Evolutionary conservation across 1,140 invertebrate genomes (phyloP).

Genomic region (Drosophila pseudoananassae): DNA sequence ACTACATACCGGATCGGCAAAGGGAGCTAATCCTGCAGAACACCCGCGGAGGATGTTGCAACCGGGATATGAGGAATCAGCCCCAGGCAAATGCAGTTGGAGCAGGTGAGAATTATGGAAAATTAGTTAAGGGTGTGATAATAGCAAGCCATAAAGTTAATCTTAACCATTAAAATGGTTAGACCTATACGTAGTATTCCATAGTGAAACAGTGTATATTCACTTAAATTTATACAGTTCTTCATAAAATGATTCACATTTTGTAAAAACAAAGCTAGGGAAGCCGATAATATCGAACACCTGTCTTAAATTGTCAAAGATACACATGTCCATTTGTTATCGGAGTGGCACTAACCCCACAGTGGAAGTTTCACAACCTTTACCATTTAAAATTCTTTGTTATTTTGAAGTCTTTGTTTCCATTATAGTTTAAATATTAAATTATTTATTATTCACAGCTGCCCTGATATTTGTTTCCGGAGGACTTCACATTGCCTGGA

Average conservation of each 20-base stretch:
- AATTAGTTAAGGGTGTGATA: not conserved
- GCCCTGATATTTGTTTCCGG: slow-evolving; percentile 63
- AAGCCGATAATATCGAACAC: not conserved
- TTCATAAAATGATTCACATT: not conserved
- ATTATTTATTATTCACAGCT: slow-evolving; percentile 35
- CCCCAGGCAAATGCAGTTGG: slow-evolving; percentile 67
- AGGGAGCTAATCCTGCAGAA: slow-evolving; percentile 17
- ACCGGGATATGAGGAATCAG: slow-evolving; percentile 59
- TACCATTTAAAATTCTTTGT: not conserved
- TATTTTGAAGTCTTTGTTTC: too few relatives aligned
- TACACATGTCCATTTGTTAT: not conserved
- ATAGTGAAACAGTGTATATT: too few relatives aligned
- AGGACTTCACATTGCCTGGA: slow-evolving; percentile 73
- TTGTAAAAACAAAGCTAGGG: not conserved
- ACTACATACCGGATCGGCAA: slow-evolving; percentile 4
- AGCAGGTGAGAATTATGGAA: slow-evolving; percentile 40
- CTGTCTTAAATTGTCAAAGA: not conserved
- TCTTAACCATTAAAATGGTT: too few relatives aligned
- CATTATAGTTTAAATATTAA: too few relatives aligned
- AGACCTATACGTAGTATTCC: too few relatives aligned
- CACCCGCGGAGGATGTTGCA: slow-evolving; percentile 51
- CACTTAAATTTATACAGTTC: not conserved
- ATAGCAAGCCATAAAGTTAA: too few relatives aligned
- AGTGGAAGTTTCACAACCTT: not conserved
- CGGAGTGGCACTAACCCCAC: not conserved